phyloP scores from a whole-genome alignment of 2,888 invertebrate genomes.

The Idaea aversata region DNA sequence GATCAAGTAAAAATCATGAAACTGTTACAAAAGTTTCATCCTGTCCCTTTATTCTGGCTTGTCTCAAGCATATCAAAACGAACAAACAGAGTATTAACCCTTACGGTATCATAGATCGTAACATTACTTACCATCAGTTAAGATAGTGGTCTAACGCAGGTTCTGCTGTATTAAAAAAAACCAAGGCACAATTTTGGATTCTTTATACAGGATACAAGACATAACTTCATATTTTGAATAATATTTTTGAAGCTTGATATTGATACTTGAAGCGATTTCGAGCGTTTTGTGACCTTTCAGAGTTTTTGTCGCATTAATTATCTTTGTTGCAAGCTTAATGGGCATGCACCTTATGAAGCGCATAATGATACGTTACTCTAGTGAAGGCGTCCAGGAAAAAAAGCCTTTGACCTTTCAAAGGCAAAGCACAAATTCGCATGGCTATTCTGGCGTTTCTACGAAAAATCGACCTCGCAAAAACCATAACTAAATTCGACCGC shows the following conservation, averaged over 20 bases:
- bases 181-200: no score
- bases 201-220: no score
- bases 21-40: no score
- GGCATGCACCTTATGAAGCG: slow-evolving; percentile 40
- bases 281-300: neutral
- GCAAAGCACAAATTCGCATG: slow-evolving; percentile 40
- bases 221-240: neutral
- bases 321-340: slow-evolving; percentile 31
- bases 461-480: slow-evolving; percentile 47
- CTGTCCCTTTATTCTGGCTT: no score
- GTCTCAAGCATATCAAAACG: no score
- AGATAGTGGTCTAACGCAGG: no score
- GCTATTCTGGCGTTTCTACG: slow-evolving; percentile 51
- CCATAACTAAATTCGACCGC: slow-evolving; percentile 33
- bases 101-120: no score
- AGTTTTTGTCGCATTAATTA: neutral
- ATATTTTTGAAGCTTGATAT: neutral
- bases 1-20: no score
- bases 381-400: neutral
- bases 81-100: no score
- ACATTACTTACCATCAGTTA: no score
- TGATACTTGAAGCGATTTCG: neutral
- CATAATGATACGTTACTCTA: neutral
- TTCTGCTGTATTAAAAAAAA: no score
- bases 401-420: slow-evolving; percentile 53